Evolutionary conservation across 2,888 invertebrate species (phyloP).

Genomic region (Ormyrus thymus): DNA sequence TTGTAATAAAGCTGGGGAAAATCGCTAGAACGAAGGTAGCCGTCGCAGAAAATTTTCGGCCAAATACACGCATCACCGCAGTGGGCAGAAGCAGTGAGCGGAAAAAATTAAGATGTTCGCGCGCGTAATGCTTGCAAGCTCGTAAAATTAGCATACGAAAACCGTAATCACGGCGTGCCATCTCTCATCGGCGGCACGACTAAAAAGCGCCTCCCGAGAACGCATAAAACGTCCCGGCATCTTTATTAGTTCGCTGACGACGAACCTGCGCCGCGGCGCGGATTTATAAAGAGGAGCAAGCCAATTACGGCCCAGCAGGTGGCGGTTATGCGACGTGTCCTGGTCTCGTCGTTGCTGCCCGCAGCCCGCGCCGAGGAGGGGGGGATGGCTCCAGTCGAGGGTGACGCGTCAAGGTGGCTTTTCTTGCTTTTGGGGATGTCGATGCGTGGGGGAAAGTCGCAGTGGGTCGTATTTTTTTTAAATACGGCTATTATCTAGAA

Average conservation of each 20-base stretch:
- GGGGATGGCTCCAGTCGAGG: too few relatives aligned
- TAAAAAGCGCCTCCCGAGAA: neutral
- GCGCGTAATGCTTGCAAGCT: conserved; percentile 18
- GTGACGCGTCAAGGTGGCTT: too few relatives aligned
- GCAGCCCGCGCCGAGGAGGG: too few relatives aligned
- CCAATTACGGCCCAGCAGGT: conserved; percentile 47
- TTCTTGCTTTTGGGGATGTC: too few relatives aligned
- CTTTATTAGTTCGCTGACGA: conserved; percentile 47
- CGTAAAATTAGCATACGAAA: conserved; percentile 52
- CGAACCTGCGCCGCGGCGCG: neutral
- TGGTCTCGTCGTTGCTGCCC: neutral
- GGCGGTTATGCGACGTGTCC: neutral
- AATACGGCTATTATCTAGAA: too few relatives aligned
- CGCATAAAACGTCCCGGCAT: conserved; percentile 18
- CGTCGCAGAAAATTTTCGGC: too few relatives aligned
- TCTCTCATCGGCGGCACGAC: neutral
- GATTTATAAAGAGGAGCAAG: neutral
- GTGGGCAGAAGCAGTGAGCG: neutral
- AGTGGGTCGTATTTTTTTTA: too few relatives aligned
- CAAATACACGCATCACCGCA: too few relatives aligned
- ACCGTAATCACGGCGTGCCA: conserved; percentile 33
- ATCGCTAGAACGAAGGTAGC: too few relatives aligned
- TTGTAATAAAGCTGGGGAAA: too few relatives aligned
- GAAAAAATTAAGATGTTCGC: neutral
- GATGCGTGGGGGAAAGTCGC: too few relatives aligned